Percentiles rank a stretch among this genome's conserved stretches.
These are phyloP conservation scores for Nowickia ferox DNA, from an alignment of 2,888 invertebrate genomes.

Conservation along the genomic window DNA sequence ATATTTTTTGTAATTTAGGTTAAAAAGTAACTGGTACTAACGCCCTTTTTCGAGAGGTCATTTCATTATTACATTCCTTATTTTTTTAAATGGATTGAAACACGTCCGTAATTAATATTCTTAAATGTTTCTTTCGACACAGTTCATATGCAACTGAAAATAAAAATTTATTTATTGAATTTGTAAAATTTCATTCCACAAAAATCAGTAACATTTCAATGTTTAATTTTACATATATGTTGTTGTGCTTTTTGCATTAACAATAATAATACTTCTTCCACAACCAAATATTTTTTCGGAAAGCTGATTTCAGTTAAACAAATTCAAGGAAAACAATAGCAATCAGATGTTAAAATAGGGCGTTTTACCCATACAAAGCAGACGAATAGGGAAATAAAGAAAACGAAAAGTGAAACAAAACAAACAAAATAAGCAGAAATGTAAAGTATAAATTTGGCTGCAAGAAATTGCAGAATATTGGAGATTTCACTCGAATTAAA, in stretches of 20 bases:
- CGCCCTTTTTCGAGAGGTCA: conserved; percentile 73
- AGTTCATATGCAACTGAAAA: neutral
- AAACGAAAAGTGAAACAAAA: conserved; percentile 10
- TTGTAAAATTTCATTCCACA: neutral
- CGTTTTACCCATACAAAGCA: conserved; percentile 58
- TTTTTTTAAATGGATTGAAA: too few species aligned
- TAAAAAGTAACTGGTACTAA: conserved; percentile 73
- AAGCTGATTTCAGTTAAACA: conserved; percentile 1
- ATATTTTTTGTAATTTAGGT: conserved; percentile 72
- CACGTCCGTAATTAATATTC: too few species aligned
- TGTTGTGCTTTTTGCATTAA: too few species aligned
- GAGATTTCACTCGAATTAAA: conserved; percentile 52
- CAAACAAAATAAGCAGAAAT: neutral
- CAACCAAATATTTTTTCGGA: neutral
- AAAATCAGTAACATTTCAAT: too few species aligned
- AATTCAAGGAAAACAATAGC: conserved; percentile 19
- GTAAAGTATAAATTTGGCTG: neutral
- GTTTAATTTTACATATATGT: too few species aligned
- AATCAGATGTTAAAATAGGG: conserved; percentile 67
- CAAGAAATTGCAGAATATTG: conserved; percentile 7
- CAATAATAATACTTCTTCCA: neutral
- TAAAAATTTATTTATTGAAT: neutral
- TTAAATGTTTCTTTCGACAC: too few species aligned
- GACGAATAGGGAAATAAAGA: neutral
- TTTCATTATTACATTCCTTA: conserved; percentile 1